Percentiles rank a stretch among this genome's conserved stretches.
phyloP scores from a whole-genome alignment of 2,797 vertebrate genomes.

The Melanotaenia nigrans region DNA sequence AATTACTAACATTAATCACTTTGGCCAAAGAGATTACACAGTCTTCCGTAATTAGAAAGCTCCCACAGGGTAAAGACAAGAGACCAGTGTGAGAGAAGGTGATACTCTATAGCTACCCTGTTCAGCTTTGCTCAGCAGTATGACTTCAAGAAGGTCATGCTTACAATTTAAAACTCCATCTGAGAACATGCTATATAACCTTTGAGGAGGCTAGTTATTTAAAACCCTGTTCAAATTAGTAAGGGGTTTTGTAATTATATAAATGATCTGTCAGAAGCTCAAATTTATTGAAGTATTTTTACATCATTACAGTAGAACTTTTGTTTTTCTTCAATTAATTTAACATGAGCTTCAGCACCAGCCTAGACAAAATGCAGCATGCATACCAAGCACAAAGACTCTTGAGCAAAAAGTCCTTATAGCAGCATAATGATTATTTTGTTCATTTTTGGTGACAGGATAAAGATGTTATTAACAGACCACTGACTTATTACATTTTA shows the following conservation, averaged over 20 bases:
- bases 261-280: conserved; percentile 25
- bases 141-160: conserved; percentile 54
- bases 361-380: background rate
- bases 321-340: conserved; percentile 11
- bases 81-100: conserved; percentile 25
- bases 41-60: conserved; percentile 61
- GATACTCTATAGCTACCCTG: conserved; percentile 23
- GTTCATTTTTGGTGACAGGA: background rate
- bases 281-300: conserved; percentile 24
- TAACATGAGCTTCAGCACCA: conserved; percentile 5
- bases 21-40: conserved; percentile 53
- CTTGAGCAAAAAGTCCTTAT: background rate
- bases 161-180: conserved; percentile 39
- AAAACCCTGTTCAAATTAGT: conserved; percentile 8
- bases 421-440: background rate
- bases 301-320: conserved; percentile 16
- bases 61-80: conserved; percentile 36
- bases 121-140: conserved; percentile 37
- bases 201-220: conserved; percentile 27
- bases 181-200: conserved; percentile 21
- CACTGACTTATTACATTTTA: background rate
- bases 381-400: conserved; percentile 12
- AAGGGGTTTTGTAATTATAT: conserved; percentile 10
- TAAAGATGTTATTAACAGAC: background rate
- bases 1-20: conserved; percentile 69